Evolutionary conservation across 1,140 invertebrate genomes (phyloP), one percentile per base, ranked within the genome.

Genomic region (Rhagoletis pomonella): DNA sequence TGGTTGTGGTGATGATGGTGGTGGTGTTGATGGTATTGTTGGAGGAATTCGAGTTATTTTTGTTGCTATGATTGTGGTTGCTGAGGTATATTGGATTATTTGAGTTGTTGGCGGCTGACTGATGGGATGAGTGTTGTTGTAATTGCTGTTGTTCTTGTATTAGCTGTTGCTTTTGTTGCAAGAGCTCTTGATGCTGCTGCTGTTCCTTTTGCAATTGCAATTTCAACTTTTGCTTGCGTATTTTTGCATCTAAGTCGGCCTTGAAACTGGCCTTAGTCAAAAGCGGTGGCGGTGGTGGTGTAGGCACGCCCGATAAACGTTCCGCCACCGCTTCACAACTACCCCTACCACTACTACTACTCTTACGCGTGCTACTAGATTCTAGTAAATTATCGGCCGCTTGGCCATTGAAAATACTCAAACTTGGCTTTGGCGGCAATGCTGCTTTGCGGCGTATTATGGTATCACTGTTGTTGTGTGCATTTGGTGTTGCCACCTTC

Each of bases 191-290:
- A 6, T 89, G 90, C 62, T 86, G 50, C 19, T 90, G 89, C 64
- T 90, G 88, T 87, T 90, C 89, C 86, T 91, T 87, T 89, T 92
- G 90, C 88, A 91, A 89, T 85, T 90, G 89, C 73, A 92, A 89
- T 87, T 91, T 92, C 88, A 88, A 88, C 87, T 92, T 92, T 87
- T 92, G 91, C 86, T 89, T 90, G 88, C 90, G 91, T 86, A 92
- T 90, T 89, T 92, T 92, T 50, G 90, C 91, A 89, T 92, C 91
- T 90, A 92, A 89, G 77, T 91, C 91, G 86, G 90, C 89, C 88
- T 92, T 92, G 88, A 92, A 92, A 88, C 92, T 91, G 62, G 89
- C 90, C 87, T 92, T 92, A 86, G 89, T 88, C 42, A 90, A 89
- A 89, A 90, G 88, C 87, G 91, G 65, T 67, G 91, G 90, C 64